Percentiles rank a stretch among this genome's conserved stretches.
Evolutionary conservation across 2,113 vertebrate species (phyloP).

Genomic region (Ibidorhyncha struthersii): DNA sequence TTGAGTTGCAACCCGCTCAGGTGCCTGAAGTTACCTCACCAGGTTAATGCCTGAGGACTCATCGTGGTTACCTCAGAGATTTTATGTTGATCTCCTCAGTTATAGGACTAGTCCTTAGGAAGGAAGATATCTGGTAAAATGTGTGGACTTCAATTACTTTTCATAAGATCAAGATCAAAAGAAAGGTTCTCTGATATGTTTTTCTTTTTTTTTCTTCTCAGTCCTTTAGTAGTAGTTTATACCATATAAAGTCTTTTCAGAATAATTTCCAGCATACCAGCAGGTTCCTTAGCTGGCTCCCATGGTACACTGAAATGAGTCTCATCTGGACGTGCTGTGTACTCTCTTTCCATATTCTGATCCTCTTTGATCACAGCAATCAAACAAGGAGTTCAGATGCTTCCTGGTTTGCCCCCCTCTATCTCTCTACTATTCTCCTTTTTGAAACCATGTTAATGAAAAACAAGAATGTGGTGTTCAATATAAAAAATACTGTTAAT

Average conservation of each 20-base stretch:
- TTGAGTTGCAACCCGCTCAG: background rate
- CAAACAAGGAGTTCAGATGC: background rate
- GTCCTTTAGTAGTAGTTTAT: background rate
- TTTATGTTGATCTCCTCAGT: background rate
- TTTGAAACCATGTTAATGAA: slow-evolving; percentile 26
- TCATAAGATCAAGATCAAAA: background rate
- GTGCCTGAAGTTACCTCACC: background rate
- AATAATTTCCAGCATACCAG: background rate
- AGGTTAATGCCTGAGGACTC: background rate
- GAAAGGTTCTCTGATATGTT: background rate
- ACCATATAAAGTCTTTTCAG: background rate
- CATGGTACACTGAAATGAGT: background rate
- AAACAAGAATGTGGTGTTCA: background rate
- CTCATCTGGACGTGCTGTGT: slow-evolving; percentile 36
- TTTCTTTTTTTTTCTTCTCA: background rate
- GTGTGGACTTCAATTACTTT: background rate
- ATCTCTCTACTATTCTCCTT: background rate
- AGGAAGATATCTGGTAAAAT: background rate
- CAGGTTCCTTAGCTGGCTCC: slow-evolving; percentile 12
- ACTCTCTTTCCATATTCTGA: slow-evolving; percentile 9
- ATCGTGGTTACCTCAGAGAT: accelerated
- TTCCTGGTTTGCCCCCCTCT: background rate
- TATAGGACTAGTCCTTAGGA: background rate
- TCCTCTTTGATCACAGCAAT: slow-evolving; percentile 39
- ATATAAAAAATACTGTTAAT: background rate